Evolutionary conservation across 2,113 vertebrate genomes (phyloP).

Genomic region (Callospermophilus lateralis): DNA sequence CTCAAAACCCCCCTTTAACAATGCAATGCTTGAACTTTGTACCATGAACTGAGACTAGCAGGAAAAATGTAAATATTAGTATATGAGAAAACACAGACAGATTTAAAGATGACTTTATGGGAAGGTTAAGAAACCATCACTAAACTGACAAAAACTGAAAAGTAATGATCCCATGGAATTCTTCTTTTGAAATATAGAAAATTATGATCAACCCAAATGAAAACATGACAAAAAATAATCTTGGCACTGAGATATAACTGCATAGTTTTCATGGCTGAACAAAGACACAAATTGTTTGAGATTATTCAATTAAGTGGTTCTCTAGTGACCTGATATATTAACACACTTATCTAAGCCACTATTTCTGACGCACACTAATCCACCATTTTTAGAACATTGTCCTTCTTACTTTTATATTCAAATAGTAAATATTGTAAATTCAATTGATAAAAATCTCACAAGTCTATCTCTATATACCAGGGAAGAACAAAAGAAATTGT

Average conservation of each 20-base stretch:
- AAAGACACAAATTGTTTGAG: conserved; percentile 25
- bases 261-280: conserved; percentile 16
- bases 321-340: conserved; percentile 51
- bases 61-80: neutral
- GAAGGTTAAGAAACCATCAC: neutral
- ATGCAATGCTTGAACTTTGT: neutral
- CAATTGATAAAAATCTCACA: conserved; percentile 15
- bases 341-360: conserved; percentile 8
- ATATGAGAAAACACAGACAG: neutral
- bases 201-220: neutral
- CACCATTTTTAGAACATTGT: neutral
- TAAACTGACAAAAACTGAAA: neutral
- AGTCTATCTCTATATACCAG: neutral
- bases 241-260: neutral
- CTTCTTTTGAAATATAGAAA: conserved; percentile 31
- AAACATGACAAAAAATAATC: conserved; percentile 47
- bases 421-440: conserved; percentile 46
- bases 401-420: conserved; percentile 61
- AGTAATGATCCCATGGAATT: neutral
- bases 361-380: conserved; percentile 44
- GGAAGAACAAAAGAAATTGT: conserved; percentile 48
- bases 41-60: conserved; percentile 2
- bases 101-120: conserved; percentile 16
- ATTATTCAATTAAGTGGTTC: conserved; percentile 32
- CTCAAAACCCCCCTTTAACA: neutral